phyloP scores from a whole-genome alignment of 2,113 vertebrate genomes.

The Sminthopsis crassicaudata region DNA sequence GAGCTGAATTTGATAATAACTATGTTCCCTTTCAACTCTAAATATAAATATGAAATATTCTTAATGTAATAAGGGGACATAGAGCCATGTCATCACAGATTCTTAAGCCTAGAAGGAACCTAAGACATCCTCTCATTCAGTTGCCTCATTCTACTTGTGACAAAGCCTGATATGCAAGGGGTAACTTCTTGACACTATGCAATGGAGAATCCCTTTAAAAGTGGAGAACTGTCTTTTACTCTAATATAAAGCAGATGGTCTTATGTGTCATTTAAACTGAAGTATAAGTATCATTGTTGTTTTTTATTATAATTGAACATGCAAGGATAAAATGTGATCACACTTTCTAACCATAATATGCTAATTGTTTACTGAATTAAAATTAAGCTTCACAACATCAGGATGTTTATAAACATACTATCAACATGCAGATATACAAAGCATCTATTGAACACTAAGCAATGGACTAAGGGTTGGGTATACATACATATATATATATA shows the following conservation, averaged over 20 bases:
- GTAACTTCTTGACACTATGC: neutral
- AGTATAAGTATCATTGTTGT: slow-evolving; percentile 20
- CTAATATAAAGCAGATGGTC: neutral
- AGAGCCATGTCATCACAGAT: neutral
- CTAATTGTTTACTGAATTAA: slow-evolving; percentile 9
- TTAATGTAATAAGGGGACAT: neutral
- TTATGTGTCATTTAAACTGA: slow-evolving; percentile 17
- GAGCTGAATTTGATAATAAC: neutral
- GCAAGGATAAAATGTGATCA: slow-evolving; percentile 2
- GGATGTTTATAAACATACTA: slow-evolving; percentile 7
- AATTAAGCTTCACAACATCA: neutral
- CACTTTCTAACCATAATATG: slow-evolving; percentile 31
- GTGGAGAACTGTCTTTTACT: slow-evolving; percentile 16
- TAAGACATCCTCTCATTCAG: neutral
- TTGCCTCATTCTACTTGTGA: neutral
- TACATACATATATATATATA: neutral
- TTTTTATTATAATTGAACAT: slow-evolving; percentile 47
- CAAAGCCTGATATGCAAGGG: neutral
- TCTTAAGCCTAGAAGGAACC: neutral
- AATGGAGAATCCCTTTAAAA: slow-evolving; percentile 41
- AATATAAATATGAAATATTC: neutral
- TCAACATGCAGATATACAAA: neutral
- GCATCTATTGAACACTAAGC: neutral
- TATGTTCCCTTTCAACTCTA: neutral
- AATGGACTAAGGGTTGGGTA: neutral